Conservation (phyloP, 2,797 vertebrate species). For the Acanthornis magna region DNA sequence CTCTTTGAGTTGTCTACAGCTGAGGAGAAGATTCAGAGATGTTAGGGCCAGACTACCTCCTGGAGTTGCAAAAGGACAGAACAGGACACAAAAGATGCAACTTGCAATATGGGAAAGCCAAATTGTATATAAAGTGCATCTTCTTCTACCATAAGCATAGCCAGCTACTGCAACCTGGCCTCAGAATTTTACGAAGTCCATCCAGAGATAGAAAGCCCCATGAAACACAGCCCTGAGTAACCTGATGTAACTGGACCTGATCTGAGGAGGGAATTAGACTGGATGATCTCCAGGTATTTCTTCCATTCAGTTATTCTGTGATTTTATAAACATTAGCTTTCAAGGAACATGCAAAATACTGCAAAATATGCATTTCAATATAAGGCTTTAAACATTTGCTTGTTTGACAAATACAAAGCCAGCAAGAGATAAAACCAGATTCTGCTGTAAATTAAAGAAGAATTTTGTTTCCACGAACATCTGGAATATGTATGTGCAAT, state of each 20-base stretch:
- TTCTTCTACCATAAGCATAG: background rate
- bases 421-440: conserved; percentile 27
- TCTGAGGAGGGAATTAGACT: background rate
- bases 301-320: background rate
- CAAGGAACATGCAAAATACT: background rate
- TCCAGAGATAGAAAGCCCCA: background rate
- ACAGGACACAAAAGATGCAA: background rate
- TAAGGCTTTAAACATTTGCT: background rate
- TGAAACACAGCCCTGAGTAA: background rate
- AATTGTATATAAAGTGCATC: background rate
- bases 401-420: conserved; percentile 23
- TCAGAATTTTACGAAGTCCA: background rate
- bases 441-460: conserved; percentile 53
- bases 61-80: background rate
- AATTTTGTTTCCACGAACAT: conserved; percentile 47
- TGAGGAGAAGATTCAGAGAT: background rate
- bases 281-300: background rate
- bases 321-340: background rate
- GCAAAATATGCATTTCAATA: background rate
- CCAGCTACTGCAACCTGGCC: background rate
- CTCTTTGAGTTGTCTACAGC: background rate
- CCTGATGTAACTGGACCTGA: background rate
- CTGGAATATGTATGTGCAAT: conserved; percentile 30
- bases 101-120: background rate
- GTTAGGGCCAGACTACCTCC: background rate